Evolutionary conservation across 2,888 invertebrate species (phyloP).

Genomic region (Lasius fuliginosus): DNA sequence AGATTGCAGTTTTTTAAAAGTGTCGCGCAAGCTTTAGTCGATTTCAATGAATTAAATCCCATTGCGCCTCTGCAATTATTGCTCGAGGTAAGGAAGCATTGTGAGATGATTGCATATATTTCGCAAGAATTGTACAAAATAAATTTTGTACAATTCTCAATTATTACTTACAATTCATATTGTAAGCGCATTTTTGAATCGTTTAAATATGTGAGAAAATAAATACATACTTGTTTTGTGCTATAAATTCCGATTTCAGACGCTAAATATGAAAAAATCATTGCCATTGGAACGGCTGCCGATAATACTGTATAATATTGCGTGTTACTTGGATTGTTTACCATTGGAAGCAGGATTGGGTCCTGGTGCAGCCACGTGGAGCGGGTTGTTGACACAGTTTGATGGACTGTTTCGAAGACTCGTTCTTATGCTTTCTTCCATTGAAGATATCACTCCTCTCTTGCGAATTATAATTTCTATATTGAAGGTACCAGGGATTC

Average conservation of each 20-base stretch:
- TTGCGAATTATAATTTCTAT: conserved; percentile 93
- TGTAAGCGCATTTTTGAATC: neutral
- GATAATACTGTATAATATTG: conserved; percentile 95
- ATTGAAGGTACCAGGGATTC: conserved; percentile 94
- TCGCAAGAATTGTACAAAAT: neutral
- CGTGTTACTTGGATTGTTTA: conserved; percentile 96
- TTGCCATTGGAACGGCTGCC: conserved; percentile 91
- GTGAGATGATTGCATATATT: neutral
- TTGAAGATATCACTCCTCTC: conserved; percentile 91
- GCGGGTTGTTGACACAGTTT: conserved; percentile 93
- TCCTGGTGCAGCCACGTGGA: conserved; percentile 91
- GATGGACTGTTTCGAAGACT: conserved; percentile 95
- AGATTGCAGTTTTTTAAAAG: conserved; percentile 97
- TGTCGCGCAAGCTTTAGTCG: conserved; percentile 96
- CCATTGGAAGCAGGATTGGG: conserved; percentile 93
- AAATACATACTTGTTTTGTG: neutral
- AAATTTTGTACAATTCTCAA: neutral
- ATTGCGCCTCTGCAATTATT: conserved; percentile 97
- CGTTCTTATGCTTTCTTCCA: conserved; percentile 90
- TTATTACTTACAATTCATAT: neutral
- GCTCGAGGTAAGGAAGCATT: conserved; percentile 89
- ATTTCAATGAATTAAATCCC: conserved; percentile 98
- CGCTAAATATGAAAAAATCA: conserved; percentile 92
- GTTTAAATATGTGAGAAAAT: neutral
- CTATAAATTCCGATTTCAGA: conserved; percentile 86